These are phyloP conservation scores for Germaria angustata DNA, from an alignment of 2,888 invertebrate genomes.

Conservation along the genomic window DNA sequence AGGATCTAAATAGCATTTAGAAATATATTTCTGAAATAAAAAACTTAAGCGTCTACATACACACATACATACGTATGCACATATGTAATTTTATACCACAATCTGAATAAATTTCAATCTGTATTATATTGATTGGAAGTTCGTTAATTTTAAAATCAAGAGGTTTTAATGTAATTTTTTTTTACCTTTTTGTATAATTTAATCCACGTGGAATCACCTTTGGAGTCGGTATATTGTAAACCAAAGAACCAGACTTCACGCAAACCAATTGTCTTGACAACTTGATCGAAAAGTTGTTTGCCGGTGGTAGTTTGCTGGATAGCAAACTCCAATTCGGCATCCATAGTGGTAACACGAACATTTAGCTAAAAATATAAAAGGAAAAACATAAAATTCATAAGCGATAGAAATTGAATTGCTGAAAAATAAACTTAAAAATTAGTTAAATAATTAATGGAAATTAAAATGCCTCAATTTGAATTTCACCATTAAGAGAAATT, in stretches of 20 bases:
- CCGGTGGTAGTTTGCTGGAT: slow-evolving; percentile 99
- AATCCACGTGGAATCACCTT: slow-evolving; percentile 99
- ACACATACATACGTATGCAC: too few species aligned
- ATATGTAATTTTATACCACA: too few species aligned
- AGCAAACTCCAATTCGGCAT: slow-evolving; percentile 99
- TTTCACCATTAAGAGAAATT: neutral
- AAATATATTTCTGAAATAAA: too few species aligned
- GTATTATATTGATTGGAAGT: too few species aligned
- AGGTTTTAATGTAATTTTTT: too few species aligned
- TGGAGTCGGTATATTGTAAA: slow-evolving; percentile 98
- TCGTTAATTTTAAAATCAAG: too few species aligned
- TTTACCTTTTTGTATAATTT: slow-evolving; percentile 99
- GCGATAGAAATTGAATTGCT: neutral
- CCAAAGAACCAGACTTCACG: slow-evolving; percentile 99
- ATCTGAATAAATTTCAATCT: too few species aligned
- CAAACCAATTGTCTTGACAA: slow-evolving; percentile 99
- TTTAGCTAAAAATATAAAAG: slow-evolving; percentile 88
- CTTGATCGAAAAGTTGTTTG: slow-evolving; percentile 99
- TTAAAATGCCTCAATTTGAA: neutral
- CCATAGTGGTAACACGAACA: slow-evolving; percentile 99
- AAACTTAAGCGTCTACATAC: too few species aligned
- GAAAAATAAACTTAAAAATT: slow-evolving; percentile 1
- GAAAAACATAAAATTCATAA: neutral
- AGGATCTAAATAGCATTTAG: too few species aligned
- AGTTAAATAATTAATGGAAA: neutral